Evolutionary conservation across 2,888 invertebrate species (phyloP).

Genomic region (Cryptosula pallasiana): DNA sequence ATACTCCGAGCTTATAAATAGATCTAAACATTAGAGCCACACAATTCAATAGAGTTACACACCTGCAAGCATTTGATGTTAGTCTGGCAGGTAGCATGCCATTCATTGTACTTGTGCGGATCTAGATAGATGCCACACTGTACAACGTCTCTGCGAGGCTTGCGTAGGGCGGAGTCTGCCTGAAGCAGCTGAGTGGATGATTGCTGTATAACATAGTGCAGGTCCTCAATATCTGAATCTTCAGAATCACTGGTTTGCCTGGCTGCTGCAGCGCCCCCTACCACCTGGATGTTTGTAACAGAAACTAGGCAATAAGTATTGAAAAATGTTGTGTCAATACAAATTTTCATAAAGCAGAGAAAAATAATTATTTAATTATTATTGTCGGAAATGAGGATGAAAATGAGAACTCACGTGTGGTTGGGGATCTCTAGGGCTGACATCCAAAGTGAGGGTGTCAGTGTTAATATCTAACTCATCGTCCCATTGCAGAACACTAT

Average conservation of each 20-base stretch:
- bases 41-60: too few species aligned
- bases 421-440: background rate
- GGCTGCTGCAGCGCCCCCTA: background rate
- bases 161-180: conserved; percentile 56
- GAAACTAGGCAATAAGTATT: too few species aligned
- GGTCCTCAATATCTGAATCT: conserved; percentile 64
- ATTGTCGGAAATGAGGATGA: too few species aligned
- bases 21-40: too few species aligned
- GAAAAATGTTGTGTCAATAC: too few species aligned
- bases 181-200: conserved; percentile 62
- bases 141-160: conserved; percentile 41
- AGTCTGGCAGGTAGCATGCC: conserved; percentile 77
- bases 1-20: too few species aligned
- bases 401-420: background rate
- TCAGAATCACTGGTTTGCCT: conserved; percentile 55
- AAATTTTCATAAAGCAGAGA: too few species aligned
- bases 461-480: conserved; percentile 35
- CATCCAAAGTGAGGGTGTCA: background rate
- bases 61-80: conserved; percentile 69
- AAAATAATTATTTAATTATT: too few species aligned
- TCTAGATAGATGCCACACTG: conserved; percentile 44
- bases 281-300: too few species aligned
- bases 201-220: conserved; percentile 62
- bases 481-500: conserved; percentile 71
- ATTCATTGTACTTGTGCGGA: conserved; percentile 65